These are phyloP conservation scores for Arbacia lixula DNA, from an alignment of 53 echinoderm and acorn worm species.

Conservation along the genomic window DNA sequence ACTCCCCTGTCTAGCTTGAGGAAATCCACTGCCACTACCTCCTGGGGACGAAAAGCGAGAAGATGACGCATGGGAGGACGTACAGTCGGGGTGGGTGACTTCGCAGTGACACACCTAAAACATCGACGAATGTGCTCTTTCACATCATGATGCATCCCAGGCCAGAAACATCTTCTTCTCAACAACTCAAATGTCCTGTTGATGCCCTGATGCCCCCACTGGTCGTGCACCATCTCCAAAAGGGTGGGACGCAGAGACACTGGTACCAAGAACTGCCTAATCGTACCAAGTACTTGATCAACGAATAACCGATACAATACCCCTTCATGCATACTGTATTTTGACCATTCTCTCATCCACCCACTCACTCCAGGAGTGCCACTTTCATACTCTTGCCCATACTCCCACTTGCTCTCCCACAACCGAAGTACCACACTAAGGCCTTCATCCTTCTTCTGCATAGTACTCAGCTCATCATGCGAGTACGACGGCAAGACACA, in stretches of 20 bases:
- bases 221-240: constrained; percentile 31
- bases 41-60: constrained; percentile 35
- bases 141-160: background rate
- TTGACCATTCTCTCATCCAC: constrained; percentile 42
- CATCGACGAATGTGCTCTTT: constrained; percentile 27
- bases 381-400: background rate
- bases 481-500: constrained; percentile 48
- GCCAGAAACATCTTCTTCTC: constrained; percentile 46
- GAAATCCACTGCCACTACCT: constrained; percentile 39
- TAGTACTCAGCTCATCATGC: background rate
- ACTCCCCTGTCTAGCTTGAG: constrained; percentile 40
- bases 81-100: constrained; percentile 20
- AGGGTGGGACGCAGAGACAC: background rate
- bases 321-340: constrained; percentile 13
- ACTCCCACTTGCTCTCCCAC: constrained; percentile 6
- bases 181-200: constrained; percentile 24
- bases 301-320: constrained; percentile 40
- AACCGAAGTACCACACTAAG: background rate
- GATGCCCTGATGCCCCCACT: constrained; percentile 63
- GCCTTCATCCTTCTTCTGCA: constrained; percentile 23
- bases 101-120: constrained; percentile 40
- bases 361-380: background rate
- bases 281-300: constrained; percentile 11
- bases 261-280: constrained; percentile 52
- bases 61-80: constrained; percentile 35